Conservation (phyloP, 2,888 invertebrate species). For the Nomada lathburiana region DNA sequence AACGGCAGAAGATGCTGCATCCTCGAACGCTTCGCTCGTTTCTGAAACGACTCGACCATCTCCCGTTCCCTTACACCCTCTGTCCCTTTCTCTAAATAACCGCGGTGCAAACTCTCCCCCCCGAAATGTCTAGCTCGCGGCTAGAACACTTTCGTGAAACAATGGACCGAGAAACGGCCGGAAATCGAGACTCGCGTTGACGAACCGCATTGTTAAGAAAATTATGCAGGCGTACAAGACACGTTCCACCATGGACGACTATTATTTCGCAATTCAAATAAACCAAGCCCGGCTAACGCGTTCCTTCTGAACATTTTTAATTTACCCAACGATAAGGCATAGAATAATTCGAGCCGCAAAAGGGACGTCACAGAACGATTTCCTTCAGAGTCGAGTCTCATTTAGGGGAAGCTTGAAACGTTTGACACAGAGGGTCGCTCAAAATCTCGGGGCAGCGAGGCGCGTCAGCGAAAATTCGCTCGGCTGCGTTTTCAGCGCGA, state of each 20-base stretch:
- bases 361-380: too few species aligned
- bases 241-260: neutral
- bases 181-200: conserved; percentile 19
- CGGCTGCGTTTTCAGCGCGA: conserved; percentile 22
- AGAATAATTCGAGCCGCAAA: too few species aligned
- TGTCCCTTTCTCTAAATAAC: neutral
- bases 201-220: conserved; percentile 1
- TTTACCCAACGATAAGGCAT: too few species aligned
- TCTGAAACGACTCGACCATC: conserved; percentile 5
- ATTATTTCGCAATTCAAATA: neutral
- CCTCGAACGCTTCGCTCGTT: conserved; percentile 21
- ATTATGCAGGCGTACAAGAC: neutral
- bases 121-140: neutral
- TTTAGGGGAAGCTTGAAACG: conserved; percentile 2
- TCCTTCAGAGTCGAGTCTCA: neutral
- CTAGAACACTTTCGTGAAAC: conserved; percentile 5
- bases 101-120: neutral
- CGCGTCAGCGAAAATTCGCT: conserved; percentile 35
- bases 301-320: too few species aligned
- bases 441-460: neutral
- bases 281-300: too few species aligned
- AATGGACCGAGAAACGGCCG: neutral
- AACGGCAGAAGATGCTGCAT: conserved; percentile 7
- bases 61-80: neutral
- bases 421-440: conserved; percentile 7